Evolutionary conservation across 2,113 vertebrate genomes (phyloP), one percentile per base, ranked within the genome.

Genomic region (Hyperopisus bebe): DNA sequence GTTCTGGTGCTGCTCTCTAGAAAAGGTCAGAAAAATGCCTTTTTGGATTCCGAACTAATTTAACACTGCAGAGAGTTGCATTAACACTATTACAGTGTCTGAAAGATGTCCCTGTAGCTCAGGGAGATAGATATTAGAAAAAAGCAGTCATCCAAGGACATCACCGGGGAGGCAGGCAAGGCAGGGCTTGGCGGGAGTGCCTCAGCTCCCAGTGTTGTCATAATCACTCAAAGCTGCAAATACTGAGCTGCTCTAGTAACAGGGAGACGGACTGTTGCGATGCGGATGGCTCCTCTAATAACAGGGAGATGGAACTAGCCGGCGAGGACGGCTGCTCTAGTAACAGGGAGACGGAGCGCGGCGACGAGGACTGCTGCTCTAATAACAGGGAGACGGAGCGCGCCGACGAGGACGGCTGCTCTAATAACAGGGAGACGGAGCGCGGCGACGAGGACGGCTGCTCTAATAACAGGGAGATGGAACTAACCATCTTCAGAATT

Each of bases 211-310:
- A 27, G n/a, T 2, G n/a, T 11, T 66, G n/a, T 66, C 62, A 66
- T 66, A 10, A 66, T 66, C 62, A 66, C 62, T 27, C n/a, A 66
- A 3, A 66, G 62, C 62, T 66, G 62, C 62, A 31, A 70, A 70
- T 27, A 31, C 10, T 70, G 31, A 27, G 10, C 62, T 13, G 62
- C n/a, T 66, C 24, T 1, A 66, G 62, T 27, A 27, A 3, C 9
- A 31, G 62, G n/a, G 10, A 31, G 62, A 27, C 9, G 13, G 50
- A 51, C 13, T 3, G 50, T 13, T 0, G 3, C 50, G 11, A 15
- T 0, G 3, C 0, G 10, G 62, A 70, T 3, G 5, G 42, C 42
- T 5, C 0, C 42, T 0, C 5, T 44, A 44, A 5, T 5, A 5
- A 44, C 42, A 0, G 42, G 42, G 42, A 44, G 42, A 44, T 5